Base-by-base conservation (phyloP, 2,797 vertebrate genomes). In the Hozukius guyotensis region DNA sequence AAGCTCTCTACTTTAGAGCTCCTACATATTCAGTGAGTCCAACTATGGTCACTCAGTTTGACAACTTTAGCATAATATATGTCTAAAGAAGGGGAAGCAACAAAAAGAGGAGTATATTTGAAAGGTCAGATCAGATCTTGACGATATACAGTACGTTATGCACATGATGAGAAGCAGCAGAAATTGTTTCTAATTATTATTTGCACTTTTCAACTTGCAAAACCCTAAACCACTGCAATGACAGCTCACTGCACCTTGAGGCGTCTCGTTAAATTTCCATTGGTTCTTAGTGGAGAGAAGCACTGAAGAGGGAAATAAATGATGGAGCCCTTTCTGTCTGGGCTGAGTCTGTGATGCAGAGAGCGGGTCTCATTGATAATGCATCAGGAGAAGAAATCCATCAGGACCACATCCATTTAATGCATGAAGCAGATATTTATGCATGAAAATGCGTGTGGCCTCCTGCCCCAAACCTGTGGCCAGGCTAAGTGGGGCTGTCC, bases 341-440 rank as follows among this genome's bases (percentile, higher is more conserved):
- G 14, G 80, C 77, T 18, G 81, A 77, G 72, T 85, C 81, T 75
- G 71, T 83, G 87, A 89, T 87, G 92, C 89, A 87, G 67, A 85
- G 85, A 89, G 68, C 31, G 42, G 75, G 55, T 85, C 91, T 95
- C 94, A 95, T 95, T 94, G 94, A 94, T 96, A 94, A 95, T 95
- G 92, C 93, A 95, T 92, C 93, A 92, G 89, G 68, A 85, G 88
- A 53, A 82, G 84, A 87, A 91, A 94, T 93, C 93, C 91, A 94
- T 93, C 93, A 93, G 86, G 82, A 88, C 85, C 79, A 77, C 81
- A 87, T 90, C 68, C 81, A 85, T 94, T 94, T 85, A 91, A 94
- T 93, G 87, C 78, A 92, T 80, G 88, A 91, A 81, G 86, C 80
- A 62, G 81, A 87, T 83, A 74, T 89, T 91, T 90, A 89, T 92